Evolutionary conservation across 2,888 invertebrate genomes (phyloP).

Genomic region (Pimpla rufipes): DNA sequence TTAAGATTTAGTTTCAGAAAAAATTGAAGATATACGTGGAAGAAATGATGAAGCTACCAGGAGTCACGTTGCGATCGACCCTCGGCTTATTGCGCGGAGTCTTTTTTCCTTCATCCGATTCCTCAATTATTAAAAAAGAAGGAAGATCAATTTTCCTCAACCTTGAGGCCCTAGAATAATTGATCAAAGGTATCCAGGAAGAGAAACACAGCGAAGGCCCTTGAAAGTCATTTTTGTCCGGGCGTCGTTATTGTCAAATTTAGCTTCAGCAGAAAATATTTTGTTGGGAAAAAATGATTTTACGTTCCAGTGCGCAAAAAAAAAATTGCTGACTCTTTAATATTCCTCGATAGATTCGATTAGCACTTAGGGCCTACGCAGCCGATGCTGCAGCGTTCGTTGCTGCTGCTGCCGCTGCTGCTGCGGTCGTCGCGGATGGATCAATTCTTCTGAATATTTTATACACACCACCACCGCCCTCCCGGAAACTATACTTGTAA

Average conservation of each 20-base stretch:
- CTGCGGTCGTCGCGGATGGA: conserved; percentile 65
- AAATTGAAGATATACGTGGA: background rate
- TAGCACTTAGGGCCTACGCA: conserved; percentile 25
- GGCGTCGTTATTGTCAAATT: too few relatives aligned
- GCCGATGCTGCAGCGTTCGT: conserved; percentile 55
- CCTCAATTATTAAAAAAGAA: too few relatives aligned
- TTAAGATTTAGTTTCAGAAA: too few relatives aligned
- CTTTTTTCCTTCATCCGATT: too few relatives aligned
- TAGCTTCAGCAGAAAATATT: background rate
- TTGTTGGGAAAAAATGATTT: too few relatives aligned
- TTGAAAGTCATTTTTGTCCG: background rate
- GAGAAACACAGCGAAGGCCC: too few relatives aligned
- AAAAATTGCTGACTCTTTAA: background rate
- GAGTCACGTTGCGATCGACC: background rate
- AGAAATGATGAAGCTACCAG: background rate
- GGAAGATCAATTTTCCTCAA: background rate
- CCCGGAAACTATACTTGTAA: conserved; percentile 76
- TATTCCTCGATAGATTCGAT: conserved; percentile 46
- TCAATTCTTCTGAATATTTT: conserved; percentile 83
- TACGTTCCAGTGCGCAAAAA: background rate
- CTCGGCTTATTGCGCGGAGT: background rate
- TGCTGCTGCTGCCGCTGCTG: conserved; percentile 57
- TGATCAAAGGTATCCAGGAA: background rate
- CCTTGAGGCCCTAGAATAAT: conserved; percentile 1
- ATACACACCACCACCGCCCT: conserved; percentile 75